Percentiles rank a stretch among this genome's conserved stretches.
Evolutionary conservation across 2,888 invertebrate species (phyloP).

Genomic region (Mechanitis messenoides): DNA sequence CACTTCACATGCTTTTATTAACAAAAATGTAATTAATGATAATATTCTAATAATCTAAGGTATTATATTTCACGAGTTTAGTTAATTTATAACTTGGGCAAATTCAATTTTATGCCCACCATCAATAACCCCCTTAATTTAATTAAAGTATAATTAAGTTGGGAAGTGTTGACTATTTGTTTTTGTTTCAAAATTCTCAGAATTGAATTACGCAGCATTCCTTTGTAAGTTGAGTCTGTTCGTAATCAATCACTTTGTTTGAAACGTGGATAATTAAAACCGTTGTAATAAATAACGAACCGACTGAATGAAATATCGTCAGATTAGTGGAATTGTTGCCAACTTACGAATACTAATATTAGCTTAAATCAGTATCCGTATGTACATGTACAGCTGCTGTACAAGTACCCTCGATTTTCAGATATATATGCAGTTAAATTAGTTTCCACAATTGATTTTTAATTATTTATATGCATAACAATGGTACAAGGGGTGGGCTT

Average conservation of each 20-base stretch:
- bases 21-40: background rate
- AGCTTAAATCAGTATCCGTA: too few relatives aligned
- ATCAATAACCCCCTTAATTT: background rate
- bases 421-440: too few relatives aligned
- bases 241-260: conserved; percentile 6
- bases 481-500: too few relatives aligned
- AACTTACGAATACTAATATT: background rate
- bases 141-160: conserved; percentile 3
- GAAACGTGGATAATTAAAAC: conserved; percentile 1
- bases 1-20: background rate
- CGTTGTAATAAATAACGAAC: background rate
- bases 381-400: too few relatives aligned
- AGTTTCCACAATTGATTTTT: too few relatives aligned
- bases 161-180: conserved; percentile 4
- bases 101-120: background rate
- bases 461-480: too few relatives aligned
- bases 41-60: background rate
- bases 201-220: conserved; percentile 4
- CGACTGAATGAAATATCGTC: background rate
- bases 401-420: too few relatives aligned
- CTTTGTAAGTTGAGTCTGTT: conserved; percentile 6
- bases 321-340: background rate
- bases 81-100: conserved; percentile 3
- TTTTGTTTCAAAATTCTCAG: conserved; percentile 4
- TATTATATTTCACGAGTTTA: background rate